A percentile compares a stretch with the other conserved stretches of the same genome.
These are phyloP conservation scores for Arenaria interpres DNA, from an alignment of 2,113 vertebrate species.

Conservation along the genomic window DNA sequence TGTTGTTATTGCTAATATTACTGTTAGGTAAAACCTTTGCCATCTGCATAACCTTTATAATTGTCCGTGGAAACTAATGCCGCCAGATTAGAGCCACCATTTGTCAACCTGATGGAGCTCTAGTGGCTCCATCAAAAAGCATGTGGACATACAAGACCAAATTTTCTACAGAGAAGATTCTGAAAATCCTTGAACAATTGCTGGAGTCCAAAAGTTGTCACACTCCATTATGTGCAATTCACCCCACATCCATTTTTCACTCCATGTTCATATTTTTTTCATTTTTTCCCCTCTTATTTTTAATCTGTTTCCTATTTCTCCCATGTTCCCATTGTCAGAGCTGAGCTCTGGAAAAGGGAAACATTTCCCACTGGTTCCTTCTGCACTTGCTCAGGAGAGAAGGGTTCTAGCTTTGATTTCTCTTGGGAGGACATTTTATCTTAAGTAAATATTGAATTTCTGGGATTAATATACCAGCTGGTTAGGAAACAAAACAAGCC, in stretches of 20 bases:
- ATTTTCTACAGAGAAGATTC: not conserved
- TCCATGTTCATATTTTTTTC: not conserved
- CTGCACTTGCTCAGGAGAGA: not conserved
- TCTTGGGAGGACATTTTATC: conserved; percentile 18
- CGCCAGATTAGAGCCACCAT: not conserved
- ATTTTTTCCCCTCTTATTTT: not conserved
- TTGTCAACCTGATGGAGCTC: not conserved
- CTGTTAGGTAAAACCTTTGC: not conserved
- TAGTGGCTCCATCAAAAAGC: not conserved
- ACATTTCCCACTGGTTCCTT: not conserved
- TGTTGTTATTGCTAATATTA: not conserved
- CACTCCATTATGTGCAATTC: not conserved
- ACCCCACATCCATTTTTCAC: not conserved
- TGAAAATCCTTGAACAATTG: not conserved
- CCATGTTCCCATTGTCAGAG: not conserved
- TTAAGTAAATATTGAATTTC: conserved; percentile 37
- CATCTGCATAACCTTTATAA: not conserved
- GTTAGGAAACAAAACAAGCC: not conserved
- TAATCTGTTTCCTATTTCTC: conserved; percentile 19
- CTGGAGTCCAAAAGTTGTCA: not conserved
- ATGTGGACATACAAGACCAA: not conserved
- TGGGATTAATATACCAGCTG: conserved; percentile 31
- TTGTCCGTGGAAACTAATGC: not conserved
- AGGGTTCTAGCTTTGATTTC: not conserved
- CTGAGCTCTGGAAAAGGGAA: not conserved